These are phyloP conservation scores for Leptoclinus maculatus DNA, from an alignment of 2,797 vertebrate species.

Conservation along the genomic window DNA sequence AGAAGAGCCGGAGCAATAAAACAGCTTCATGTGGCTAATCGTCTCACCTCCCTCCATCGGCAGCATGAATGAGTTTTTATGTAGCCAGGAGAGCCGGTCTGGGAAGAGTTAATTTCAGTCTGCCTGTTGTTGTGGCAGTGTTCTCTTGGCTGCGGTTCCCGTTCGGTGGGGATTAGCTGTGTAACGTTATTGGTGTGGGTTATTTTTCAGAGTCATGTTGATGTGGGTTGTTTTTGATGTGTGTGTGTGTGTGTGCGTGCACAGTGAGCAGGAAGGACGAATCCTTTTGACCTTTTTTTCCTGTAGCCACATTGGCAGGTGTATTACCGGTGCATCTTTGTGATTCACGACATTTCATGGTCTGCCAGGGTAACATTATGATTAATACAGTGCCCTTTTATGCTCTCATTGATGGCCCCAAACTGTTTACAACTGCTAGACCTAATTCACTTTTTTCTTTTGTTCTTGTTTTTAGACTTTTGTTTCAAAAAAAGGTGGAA, in stretches of 20 bases:
- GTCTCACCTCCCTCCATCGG: slow-evolving; percentile 16
- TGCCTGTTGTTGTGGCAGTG: slow-evolving; percentile 52
- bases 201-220: slow-evolving; percentile 73
- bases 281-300: slow-evolving; percentile 51
- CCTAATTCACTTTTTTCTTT: neutral
- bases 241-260: slow-evolving; percentile 14
- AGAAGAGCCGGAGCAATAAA: slow-evolving; percentile 7
- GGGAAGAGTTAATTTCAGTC: slow-evolving; percentile 50
- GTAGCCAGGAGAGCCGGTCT: slow-evolving; percentile 23
- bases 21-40: slow-evolving; percentile 36
- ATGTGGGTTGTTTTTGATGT: slow-evolving; percentile 66
- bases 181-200: slow-evolving; percentile 60
- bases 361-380: slow-evolving; percentile 18
- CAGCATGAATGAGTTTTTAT: slow-evolving; percentile 37
- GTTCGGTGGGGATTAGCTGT: slow-evolving; percentile 63
- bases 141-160: slow-evolving; percentile 50
- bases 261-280: slow-evolving; percentile 32
- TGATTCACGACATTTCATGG: slow-evolving; percentile 26
- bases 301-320: slow-evolving; percentile 32
- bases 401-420: neutral
- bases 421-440: neutral
- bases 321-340: slow-evolving; percentile 28
- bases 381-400: slow-evolving; percentile 2
- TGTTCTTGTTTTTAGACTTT: neutral
- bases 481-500: neutral